Conservation (phyloP, 2,113 vertebrate genomes). For the Lonchura striata region DNA sequence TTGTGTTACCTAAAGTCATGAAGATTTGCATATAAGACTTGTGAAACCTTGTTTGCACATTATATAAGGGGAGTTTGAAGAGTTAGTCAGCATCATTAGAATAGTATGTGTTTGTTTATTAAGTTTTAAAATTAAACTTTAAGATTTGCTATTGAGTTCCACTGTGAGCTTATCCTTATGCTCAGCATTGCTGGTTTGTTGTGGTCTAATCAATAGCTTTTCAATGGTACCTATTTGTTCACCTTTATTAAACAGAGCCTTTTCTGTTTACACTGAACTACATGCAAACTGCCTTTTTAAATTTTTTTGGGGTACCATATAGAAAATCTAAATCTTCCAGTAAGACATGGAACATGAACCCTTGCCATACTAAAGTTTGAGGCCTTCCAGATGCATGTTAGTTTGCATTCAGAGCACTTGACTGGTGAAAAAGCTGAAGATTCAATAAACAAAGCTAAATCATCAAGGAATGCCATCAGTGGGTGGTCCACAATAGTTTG, state of each 20-base stretch:
- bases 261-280: background rate
- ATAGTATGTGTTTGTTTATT: background rate
- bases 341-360: background rate
- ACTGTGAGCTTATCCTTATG: background rate
- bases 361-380: background rate
- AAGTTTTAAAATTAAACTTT: background rate
- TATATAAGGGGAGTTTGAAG: background rate
- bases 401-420: background rate
- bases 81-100: background rate
- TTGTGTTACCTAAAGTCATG: background rate
- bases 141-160: background rate
- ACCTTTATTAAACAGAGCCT: background rate
- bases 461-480: background rate
- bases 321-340: background rate
- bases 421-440: background rate
- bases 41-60: background rate
- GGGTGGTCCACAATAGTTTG: background rate
- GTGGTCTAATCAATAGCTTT: background rate
- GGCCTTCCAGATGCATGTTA: background rate
- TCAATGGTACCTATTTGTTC: background rate
- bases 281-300: rapidly evolving
- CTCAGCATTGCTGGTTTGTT: background rate
- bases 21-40: background rate
- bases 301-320: too few relatives aligned
- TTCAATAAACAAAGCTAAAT: background rate